Evolutionary conservation across 2,113 vertebrate species (phyloP).

Genomic region (Cephalopterus ornatus): DNA sequence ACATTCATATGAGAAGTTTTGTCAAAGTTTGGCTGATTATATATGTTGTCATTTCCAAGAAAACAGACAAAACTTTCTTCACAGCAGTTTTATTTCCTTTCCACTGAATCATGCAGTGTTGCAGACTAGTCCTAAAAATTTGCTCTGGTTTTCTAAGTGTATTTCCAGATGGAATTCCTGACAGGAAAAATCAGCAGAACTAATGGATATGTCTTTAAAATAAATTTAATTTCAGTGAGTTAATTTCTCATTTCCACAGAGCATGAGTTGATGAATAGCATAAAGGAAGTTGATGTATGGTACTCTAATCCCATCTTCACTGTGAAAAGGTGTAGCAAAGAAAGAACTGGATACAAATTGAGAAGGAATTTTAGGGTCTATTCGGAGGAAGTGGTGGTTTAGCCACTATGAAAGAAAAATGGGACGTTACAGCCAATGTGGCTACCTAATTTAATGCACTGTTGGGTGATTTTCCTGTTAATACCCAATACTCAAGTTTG

Average conservation of each 20-base stretch:
- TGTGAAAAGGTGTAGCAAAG: neutral
- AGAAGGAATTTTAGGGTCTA: neutral
- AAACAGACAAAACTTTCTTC: neutral
- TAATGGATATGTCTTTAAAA: constrained; percentile 19
- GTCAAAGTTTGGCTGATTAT: constrained; percentile 11
- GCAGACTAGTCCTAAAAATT: neutral
- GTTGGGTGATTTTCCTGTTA: neutral
- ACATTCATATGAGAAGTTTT: neutral
- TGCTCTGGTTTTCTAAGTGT: constrained; percentile 16
- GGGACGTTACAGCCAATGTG: neutral
- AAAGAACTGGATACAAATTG: neutral
- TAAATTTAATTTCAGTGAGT: constrained; percentile 3
- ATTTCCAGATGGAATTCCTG: constrained; percentile 37
- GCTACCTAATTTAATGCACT: neutral
- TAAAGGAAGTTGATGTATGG: neutral
- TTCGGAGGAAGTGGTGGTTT: neutral
- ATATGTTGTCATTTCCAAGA: neutral
- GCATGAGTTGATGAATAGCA: neutral
- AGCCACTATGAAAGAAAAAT: neutral
- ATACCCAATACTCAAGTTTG: neutral
- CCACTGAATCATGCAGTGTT: neutral
- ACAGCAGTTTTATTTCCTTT: constrained; percentile 24
- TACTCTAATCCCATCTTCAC: neutral
- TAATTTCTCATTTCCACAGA: constrained; percentile 30
- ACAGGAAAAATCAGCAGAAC: constrained; percentile 14